These are phyloP conservation scores for Myiopsitta monachus DNA, from an alignment of 2,113 vertebrate genomes.

Conservation along the genomic window DNA sequence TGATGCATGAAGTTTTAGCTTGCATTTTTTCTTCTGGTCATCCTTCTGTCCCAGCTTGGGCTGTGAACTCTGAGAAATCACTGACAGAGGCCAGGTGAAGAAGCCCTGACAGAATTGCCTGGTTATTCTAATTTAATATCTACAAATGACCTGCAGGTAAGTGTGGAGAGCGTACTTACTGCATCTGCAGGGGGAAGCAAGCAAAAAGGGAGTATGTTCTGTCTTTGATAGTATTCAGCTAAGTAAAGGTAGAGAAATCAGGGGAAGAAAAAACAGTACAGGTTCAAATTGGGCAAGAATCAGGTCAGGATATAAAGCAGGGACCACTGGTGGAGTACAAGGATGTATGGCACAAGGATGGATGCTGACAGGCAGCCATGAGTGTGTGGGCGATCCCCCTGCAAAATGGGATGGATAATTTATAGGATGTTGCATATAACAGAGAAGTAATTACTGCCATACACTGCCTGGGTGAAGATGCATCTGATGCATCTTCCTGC, in stretches of 20 bases:
- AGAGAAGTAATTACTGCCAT: neutral
- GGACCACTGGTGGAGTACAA: neutral
- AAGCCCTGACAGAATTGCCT: neutral
- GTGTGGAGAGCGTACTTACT: neutral
- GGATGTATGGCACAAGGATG: fast-evolving
- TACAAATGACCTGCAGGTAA: neutral
- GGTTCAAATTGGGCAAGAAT: neutral
- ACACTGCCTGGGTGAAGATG: neutral
- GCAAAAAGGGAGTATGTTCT: neutral
- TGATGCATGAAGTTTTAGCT: neutral
- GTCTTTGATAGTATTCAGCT: neutral
- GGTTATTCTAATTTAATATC: neutral
- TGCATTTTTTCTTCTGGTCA: neutral
- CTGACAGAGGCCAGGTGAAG: neutral
- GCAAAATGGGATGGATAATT: neutral
- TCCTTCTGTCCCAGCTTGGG: neutral
- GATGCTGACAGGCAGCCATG: neutral
- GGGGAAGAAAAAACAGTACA: neutral
- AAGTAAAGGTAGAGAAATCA: neutral
- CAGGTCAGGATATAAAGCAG: neutral
- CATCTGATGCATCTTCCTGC: neutral
- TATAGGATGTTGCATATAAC: neutral
- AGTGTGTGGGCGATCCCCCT: neutral
- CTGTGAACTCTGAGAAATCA: neutral
- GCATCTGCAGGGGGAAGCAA: neutral